Conservation (phyloP, 2,888 invertebrate species). For the Metalampra italica region DNA sequence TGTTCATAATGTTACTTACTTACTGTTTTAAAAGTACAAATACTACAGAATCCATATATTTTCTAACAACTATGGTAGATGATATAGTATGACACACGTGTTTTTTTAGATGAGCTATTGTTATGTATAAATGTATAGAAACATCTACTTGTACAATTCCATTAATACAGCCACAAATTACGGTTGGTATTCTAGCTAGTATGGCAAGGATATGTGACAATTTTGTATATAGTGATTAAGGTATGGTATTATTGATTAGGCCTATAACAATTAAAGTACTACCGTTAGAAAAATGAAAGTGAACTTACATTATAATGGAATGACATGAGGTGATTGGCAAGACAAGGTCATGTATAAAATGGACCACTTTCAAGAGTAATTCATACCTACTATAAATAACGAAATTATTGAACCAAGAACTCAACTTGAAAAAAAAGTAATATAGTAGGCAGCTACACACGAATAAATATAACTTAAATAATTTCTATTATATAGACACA, state of each 20-base stretch:
- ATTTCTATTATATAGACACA: constrained; percentile 15
- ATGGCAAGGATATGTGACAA: constrained; percentile 24
- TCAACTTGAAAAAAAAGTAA: background rate
- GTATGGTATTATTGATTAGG: background rate
- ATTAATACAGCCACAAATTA: constrained; percentile 25
- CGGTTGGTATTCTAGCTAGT: constrained; percentile 2
- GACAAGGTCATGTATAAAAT: constrained; percentile 27
- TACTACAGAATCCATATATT: constrained; percentile 23
- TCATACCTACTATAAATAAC: background rate
- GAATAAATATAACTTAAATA: constrained; percentile 11
- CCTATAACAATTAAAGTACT: background rate
- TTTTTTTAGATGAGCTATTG: constrained; percentile 23
- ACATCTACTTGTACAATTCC: constrained; percentile 35
- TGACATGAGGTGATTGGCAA: constrained; percentile 30
- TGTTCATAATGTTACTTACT: background rate
- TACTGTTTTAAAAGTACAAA: constrained; percentile 4
- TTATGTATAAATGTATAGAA: constrained; percentile 31
- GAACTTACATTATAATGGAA: constrained; percentile 7
- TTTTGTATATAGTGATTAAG: constrained; percentile 2
- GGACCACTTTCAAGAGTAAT: constrained; percentile 15
- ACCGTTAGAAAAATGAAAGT: background rate
- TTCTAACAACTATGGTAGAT: constrained; percentile 33
- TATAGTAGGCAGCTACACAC: background rate
- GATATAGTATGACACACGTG: constrained; percentile 22
- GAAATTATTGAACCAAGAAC: background rate